These are phyloP conservation scores for Myotis lucifugus DNA, from an alignment of 2,113 vertebrate species.

Conservation along the genomic window DNA sequence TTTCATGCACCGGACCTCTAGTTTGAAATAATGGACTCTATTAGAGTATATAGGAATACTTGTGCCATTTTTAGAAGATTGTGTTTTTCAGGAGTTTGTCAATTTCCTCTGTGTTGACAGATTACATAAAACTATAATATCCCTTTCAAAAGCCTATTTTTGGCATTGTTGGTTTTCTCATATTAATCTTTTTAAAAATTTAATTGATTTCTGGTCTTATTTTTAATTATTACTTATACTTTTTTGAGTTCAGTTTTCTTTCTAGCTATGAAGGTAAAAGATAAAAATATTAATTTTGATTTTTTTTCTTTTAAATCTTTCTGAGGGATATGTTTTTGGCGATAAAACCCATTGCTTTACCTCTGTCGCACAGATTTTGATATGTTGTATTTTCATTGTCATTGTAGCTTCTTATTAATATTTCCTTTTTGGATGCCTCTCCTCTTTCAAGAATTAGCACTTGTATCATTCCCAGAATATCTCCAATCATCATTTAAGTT, in stretches of 20 bases:
- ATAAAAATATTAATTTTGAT: neutral
- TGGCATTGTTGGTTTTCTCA: neutral
- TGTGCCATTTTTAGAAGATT: neutral
- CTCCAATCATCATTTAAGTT: neutral
- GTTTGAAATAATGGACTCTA: neutral
- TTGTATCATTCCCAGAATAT: neutral
- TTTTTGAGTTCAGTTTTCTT: slow-evolving; percentile 10
- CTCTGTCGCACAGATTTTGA: neutral
- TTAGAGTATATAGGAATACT: neutral
- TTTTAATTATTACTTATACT: neutral
- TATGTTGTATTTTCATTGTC: neutral
- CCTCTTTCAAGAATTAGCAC: neutral
- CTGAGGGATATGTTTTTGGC: neutral
- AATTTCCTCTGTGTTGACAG: neutral
- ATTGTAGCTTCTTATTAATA: neutral
- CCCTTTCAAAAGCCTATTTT: neutral
- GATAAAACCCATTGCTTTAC: neutral
- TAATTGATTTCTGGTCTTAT: neutral
- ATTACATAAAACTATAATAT: neutral
- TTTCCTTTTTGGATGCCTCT: neutral
- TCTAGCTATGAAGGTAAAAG: neutral
- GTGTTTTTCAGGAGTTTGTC: neutral
- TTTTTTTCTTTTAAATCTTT: neutral
- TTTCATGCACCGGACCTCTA: no score
- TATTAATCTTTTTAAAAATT: neutral